Evolutionary conservation across 2,113 vertebrate species (phyloP).

Genomic region (Turnix velox): DNA sequence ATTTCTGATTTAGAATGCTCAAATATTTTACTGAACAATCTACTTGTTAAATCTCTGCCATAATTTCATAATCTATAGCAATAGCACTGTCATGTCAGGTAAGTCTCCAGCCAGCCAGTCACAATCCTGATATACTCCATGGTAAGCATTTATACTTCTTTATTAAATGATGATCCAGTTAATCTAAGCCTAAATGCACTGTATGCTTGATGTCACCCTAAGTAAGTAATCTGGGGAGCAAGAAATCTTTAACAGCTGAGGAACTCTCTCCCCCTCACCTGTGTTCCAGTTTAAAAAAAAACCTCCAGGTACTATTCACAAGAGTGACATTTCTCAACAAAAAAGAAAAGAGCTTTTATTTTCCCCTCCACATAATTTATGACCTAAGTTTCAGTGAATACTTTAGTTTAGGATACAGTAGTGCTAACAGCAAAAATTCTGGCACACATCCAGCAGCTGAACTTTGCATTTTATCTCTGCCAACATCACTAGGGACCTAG

Average conservation of each 20-base stretch:
- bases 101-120: slow-evolving; percentile 17
- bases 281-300: slow-evolving; percentile 67
- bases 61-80: slow-evolving; percentile 22
- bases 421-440: slow-evolving; percentile 6
- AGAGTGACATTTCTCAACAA: slow-evolving; percentile 44
- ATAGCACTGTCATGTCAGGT: not conserved
- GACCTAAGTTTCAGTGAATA: slow-evolving; percentile 35
- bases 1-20: slow-evolving; percentile 54
- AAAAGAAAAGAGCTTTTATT: not conserved
- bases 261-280: slow-evolving; percentile 37
- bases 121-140: not conserved
- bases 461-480: not conserved
- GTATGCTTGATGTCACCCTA: slow-evolving; percentile 35
- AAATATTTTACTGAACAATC: slow-evolving; percentile 35
- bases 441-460: not conserved
- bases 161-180: slow-evolving; percentile 31
- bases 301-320: slow-evolving; percentile 61
- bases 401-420: slow-evolving; percentile 32
- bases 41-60: not conserved
- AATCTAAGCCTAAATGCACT: slow-evolving; percentile 44
- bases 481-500: not conserved
- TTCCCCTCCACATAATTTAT: not conserved
- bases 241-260: slow-evolving; percentile 65
- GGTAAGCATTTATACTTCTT: not conserved
- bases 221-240: slow-evolving; percentile 15